These are phyloP conservation scores for Henicopernis longicauda DNA, from an alignment of 2,113 vertebrate species.

Conservation along the genomic window DNA sequence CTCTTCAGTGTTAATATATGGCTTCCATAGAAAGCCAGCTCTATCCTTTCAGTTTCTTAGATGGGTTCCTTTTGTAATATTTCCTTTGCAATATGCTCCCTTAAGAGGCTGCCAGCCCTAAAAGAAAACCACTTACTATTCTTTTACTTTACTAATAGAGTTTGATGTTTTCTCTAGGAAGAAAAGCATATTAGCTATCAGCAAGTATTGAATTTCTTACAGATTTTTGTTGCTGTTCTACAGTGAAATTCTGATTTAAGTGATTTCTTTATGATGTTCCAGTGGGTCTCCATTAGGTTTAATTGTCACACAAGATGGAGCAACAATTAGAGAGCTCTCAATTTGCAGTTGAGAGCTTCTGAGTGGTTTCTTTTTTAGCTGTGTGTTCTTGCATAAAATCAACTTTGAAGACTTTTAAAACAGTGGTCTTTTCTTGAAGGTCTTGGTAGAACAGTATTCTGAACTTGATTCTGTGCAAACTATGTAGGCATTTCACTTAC, in stretches of 20 bases:
- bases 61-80: neutral
- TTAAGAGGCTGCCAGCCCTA: neutral
- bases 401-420: neutral
- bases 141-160: neutral
- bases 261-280: constrained; percentile 30
- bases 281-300: neutral
- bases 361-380: neutral
- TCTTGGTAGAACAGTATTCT: neutral
- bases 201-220: neutral
- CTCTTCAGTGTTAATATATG: neutral
- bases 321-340: constrained; percentile 17
- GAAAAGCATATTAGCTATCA: neutral
- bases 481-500: neutral
- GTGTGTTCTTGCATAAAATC: neutral
- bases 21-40: neutral
- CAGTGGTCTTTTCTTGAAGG: neutral
- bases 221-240: neutral
- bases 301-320: neutral
- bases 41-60: neutral
- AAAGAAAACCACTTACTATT: neutral
- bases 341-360: neutral
- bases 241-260: constrained; percentile 5
- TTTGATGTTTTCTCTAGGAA: constrained; percentile 6
- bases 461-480: neutral
- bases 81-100: neutral